A percentile compares a stretch with the other conserved stretches of the same genome.
Evolutionary conservation across 2,888 invertebrate species (phyloP).

Genomic region (Cataglyphis albicans): DNA sequence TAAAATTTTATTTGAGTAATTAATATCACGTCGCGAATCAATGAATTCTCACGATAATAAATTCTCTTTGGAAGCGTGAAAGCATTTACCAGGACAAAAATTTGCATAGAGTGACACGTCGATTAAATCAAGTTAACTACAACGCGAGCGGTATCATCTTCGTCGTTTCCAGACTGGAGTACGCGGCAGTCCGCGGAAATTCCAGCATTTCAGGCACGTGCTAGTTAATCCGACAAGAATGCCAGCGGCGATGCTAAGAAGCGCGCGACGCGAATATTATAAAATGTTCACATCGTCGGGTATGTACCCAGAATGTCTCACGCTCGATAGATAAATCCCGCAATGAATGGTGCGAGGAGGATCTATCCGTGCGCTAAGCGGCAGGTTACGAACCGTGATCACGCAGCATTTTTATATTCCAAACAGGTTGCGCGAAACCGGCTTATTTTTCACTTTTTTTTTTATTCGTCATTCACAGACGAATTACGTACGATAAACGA

Average conservation of each 20-base stretch:
- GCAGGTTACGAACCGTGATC: constrained; percentile 52
- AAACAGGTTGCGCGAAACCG: constrained; percentile 69
- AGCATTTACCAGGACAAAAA: background rate
- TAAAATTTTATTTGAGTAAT: no score
- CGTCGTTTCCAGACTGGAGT: constrained; percentile 14
- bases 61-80: background rate
- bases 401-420: constrained; percentile 65
- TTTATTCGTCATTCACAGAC: constrained; percentile 65
- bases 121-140: constrained; percentile 16
- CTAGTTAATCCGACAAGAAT: constrained; percentile 17
- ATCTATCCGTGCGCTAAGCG: constrained; percentile 48
- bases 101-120: background rate
- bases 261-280: constrained; percentile 58
- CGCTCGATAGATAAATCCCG: constrained; percentile 66
- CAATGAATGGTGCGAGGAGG: constrained; percentile 51
- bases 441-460: constrained; percentile 73
- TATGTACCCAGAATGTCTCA: constrained; percentile 38
- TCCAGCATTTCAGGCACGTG: constrained; percentile 19
- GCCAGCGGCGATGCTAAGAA: constrained; percentile 37
- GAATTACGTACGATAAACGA: constrained; percentile 58
- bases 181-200: constrained; percentile 19
- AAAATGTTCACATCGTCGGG: constrained; percentile 49
- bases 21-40: no score
- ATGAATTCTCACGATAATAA: background rate
- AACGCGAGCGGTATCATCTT: constrained; percentile 5